A percentile compares a stretch with the other conserved stretches of the same genome.
phyloP scores from a whole-genome alignment of 2,797 vertebrate species.

The Rhincodon typus region DNA sequence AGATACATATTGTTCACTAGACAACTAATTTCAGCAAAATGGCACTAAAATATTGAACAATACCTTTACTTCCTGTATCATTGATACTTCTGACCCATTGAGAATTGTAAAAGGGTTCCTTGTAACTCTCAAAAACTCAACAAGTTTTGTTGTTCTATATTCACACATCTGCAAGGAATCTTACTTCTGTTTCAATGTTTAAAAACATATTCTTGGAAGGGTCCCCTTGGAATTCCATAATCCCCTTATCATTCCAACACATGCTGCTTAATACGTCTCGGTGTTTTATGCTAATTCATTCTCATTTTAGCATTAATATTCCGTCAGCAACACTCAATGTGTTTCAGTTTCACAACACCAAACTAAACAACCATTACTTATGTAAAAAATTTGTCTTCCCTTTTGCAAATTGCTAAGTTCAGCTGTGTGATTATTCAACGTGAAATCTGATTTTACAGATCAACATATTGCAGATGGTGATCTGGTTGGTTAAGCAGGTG shows the following conservation, averaged over 20 bases:
- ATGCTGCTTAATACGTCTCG: constrained; percentile 10
- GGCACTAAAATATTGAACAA: not conserved
- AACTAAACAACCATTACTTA: constrained; percentile 29
- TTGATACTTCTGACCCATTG: constrained; percentile 26
- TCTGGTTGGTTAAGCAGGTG: constrained; percentile 29
- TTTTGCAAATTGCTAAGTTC: not conserved
- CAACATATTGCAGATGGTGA: constrained; percentile 21
- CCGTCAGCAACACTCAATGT: not conserved
- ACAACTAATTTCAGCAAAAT: not conserved
- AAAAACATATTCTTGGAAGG: constrained; percentile 27
- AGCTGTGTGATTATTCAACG: constrained; percentile 33
- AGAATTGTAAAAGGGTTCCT: not conserved
- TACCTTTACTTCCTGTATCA: not conserved
- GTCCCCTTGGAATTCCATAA: constrained; percentile 25
- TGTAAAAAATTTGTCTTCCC: constrained; percentile 33
- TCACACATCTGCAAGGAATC: constrained; percentile 15
- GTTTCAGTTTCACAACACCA: constrained; percentile 31
- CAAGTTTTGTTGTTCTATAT: not conserved
- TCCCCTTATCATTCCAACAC: constrained; percentile 33
- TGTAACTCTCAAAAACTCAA: not conserved
- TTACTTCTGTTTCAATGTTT: constrained; percentile 14
- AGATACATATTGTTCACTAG: not conserved
- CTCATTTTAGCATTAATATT: constrained; percentile 36
- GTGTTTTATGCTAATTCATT: constrained; percentile 36
- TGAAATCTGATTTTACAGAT: constrained; percentile 34